Percentiles rank a stretch among this genome's conserved stretches.
Evolutionary conservation across 1,140 invertebrate genomes (phyloP).

Genomic region (Brachionus rubens): DNA sequence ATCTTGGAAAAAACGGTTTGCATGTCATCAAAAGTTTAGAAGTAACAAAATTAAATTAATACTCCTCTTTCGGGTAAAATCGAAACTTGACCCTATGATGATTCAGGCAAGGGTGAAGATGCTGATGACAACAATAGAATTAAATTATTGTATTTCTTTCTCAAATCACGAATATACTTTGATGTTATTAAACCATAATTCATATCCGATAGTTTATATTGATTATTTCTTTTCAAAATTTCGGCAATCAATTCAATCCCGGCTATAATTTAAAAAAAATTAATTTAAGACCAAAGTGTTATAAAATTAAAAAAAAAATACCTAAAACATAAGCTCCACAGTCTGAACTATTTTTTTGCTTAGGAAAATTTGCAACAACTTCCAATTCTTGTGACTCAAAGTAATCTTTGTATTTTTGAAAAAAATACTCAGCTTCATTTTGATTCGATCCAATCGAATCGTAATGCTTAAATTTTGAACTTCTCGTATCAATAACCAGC

Average conservation of each 20-base stretch:
- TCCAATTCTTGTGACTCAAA: not conserved
- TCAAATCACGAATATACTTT: constrained; percentile 1
- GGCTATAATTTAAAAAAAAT: not conserved
- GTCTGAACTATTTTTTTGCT: constrained; percentile 14
- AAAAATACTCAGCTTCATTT: constrained; percentile 4
- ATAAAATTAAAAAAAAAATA: not conserved
- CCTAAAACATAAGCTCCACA: constrained; percentile 27
- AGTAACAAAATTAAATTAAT: too few species aligned
- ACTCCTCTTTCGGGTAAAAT: too few species aligned
- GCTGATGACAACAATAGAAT: constrained; percentile 11
- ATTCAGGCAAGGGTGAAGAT: too few species aligned
- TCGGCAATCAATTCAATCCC: constrained; percentile 27
- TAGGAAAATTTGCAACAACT: not conserved
- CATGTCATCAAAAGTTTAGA: too few species aligned
- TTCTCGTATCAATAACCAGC: not conserved
- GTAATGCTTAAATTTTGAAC: not conserved
- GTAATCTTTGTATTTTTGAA: not conserved
- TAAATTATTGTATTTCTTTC: constrained; percentile 25
- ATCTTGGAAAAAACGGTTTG: too few species aligned
- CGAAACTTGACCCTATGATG: too few species aligned
- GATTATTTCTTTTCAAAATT: not conserved
- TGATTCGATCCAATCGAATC: constrained; percentile 21
- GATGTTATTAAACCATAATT: not conserved
- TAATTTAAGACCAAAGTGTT: too few species aligned
- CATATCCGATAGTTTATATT: not conserved